A percentile compares a stretch with the other conserved stretches of the same genome.
phyloP scores from a whole-genome alignment of 2,797 vertebrate species.

The Garrulus glandarius region DNA sequence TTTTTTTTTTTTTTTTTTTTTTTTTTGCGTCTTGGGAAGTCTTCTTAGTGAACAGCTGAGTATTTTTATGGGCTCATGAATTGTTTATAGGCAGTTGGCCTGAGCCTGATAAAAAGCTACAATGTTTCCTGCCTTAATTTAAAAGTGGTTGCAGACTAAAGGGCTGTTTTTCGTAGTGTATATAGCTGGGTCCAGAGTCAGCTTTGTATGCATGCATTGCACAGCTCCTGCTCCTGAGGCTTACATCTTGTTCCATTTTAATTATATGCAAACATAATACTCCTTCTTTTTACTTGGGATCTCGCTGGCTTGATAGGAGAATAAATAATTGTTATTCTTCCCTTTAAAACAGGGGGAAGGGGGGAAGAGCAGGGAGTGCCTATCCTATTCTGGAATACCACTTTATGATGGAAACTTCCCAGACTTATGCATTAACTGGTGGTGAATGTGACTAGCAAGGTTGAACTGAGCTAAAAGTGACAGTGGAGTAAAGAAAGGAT shows the following conservation, averaged over 20 bases:
- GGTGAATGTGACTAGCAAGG: background rate
- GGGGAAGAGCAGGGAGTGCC: background rate
- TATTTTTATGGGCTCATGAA: background rate
- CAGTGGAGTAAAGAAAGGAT: background rate
- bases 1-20: too few species aligned
- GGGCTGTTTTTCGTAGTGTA: rapidly evolving
- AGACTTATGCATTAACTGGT: background rate
- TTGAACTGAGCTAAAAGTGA: background rate
- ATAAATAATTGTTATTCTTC: background rate
- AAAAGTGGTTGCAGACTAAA: background rate
- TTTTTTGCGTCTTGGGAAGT: background rate
- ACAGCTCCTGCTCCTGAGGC: background rate
- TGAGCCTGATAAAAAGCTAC: background rate
- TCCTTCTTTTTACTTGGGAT: background rate
- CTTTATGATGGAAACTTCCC: rapidly evolving
- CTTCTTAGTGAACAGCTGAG: background rate
- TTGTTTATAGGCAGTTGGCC: rapidly evolving
- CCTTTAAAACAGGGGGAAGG: background rate
- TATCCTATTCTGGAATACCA: rapidly evolving
- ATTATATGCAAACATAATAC: background rate
- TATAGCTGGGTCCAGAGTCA: background rate
- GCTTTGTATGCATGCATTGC: background rate
- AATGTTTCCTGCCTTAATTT: background rate
- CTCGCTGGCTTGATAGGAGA: background rate
- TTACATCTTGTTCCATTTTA: background rate